Percentiles rank a stretch among this genome's conserved stretches.
Conservation (phyloP, 2,113 vertebrate genomes). For the Sphyrna mokarran region DNA sequence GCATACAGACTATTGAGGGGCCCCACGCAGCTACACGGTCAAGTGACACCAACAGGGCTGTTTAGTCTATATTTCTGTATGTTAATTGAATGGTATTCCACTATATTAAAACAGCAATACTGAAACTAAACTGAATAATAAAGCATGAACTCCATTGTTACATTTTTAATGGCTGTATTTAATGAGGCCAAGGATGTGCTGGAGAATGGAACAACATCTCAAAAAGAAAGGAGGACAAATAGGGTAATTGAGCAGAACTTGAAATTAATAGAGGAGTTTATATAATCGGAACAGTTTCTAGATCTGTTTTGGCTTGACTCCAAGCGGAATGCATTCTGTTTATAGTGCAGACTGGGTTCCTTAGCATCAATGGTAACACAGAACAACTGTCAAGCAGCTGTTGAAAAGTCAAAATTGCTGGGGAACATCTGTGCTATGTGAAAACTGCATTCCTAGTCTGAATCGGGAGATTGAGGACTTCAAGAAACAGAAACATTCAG, state of each 20-base stretch:
- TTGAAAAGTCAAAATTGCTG: neutral
- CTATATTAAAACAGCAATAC: neutral
- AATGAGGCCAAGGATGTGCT: neutral
- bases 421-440: neutral
- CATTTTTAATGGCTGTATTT: neutral
- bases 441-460: neutral
- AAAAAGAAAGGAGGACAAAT: neutral
- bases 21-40: neutral
- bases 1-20: neutral
- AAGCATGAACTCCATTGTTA: neutral
- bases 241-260: neutral
- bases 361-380: neutral
- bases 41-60: neutral
- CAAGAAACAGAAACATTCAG: neutral
- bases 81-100: neutral
- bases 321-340: constrained; percentile 24
- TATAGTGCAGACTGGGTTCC: neutral
- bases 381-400: neutral
- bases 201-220: neutral
- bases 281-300: neutral
- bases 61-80: neutral
- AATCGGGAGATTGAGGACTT: neutral
- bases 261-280: constrained; percentile 6
- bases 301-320: neutral
- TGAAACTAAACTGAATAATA: neutral